Conservation (phyloP, 2,797 vertebrate species). For the Lates japonicus region DNA sequence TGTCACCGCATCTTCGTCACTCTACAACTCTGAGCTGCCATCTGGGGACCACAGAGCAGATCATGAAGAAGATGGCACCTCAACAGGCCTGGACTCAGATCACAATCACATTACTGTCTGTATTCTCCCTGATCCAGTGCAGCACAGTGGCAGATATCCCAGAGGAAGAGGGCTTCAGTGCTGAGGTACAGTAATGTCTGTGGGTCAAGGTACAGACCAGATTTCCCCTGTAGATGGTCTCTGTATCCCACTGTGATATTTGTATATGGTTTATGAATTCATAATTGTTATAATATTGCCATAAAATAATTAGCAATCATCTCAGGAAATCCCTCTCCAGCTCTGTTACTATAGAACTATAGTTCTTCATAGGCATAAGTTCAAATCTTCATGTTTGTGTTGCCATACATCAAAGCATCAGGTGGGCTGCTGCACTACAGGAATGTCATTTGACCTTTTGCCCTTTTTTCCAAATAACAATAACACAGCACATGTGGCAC, state of each 20-base stretch:
- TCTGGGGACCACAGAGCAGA: not conserved
- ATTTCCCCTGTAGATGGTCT: not conserved
- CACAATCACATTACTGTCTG: conserved; percentile 32
- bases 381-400: not conserved
- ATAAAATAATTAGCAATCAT: not conserved
- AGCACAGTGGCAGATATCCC: conserved; percentile 36
- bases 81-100: conserved; percentile 34
- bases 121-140: conserved; percentile 52
- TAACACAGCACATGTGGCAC: conserved; percentile 20
- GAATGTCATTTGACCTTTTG: conserved; percentile 35
- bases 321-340: not conserved
- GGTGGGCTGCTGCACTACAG: not conserved
- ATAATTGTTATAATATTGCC: not conserved
- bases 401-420: conserved; percentile 12
- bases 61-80: conserved; percentile 58
- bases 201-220: not conserved
- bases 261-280: not conserved
- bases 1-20: conserved; percentile 4
- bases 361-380: not conserved
- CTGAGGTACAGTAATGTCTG: conserved; percentile 67
- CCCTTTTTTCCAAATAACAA: conserved; percentile 29
- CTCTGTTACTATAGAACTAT: not conserved
- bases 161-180: conserved; percentile 67
- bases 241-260: rapidly evolving
- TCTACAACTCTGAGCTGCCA: not conserved